These are phyloP conservation scores for Passer montanus DNA, from an alignment of 2,113 vertebrate genomes.

Conservation along the genomic window DNA sequence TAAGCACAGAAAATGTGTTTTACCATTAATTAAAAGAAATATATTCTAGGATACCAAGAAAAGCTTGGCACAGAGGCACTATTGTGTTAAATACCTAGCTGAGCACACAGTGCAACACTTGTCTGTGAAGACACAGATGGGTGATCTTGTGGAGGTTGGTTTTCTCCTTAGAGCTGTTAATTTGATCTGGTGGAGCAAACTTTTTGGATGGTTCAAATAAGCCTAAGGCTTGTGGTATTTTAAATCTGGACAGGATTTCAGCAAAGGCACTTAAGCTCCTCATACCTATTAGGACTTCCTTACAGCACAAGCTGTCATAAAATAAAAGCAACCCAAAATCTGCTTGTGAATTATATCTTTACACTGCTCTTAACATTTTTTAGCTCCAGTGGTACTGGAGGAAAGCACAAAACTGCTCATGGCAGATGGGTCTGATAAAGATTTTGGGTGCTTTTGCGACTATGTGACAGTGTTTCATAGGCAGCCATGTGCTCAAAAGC, in stretches of 20 bases:
- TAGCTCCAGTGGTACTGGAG: background rate
- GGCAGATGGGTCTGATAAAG: background rate
- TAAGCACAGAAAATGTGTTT: background rate
- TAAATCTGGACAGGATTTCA: background rate
- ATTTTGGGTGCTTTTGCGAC: background rate
- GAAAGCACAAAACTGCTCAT: background rate
- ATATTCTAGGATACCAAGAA: background rate
- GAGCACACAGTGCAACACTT: background rate
- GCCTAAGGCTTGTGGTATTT: background rate
- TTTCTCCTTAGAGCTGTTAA: background rate
- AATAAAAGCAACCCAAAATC: background rate
- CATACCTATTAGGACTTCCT: background rate
- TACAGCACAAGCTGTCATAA: background rate
- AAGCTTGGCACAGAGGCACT: background rate
- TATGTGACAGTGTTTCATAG: background rate
- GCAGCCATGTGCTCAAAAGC: background rate
- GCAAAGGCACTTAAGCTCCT: background rate
- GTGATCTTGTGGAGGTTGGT: background rate
- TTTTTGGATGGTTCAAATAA: background rate
- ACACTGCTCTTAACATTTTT: background rate
- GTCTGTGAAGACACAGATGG: background rate
- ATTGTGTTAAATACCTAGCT: accelerated
- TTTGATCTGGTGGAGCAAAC: background rate
- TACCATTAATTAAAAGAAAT: background rate
- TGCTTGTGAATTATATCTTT: background rate